Conservation (phyloP, 2,113 vertebrate species). For the Cyprinodon tularosa region DNA sequence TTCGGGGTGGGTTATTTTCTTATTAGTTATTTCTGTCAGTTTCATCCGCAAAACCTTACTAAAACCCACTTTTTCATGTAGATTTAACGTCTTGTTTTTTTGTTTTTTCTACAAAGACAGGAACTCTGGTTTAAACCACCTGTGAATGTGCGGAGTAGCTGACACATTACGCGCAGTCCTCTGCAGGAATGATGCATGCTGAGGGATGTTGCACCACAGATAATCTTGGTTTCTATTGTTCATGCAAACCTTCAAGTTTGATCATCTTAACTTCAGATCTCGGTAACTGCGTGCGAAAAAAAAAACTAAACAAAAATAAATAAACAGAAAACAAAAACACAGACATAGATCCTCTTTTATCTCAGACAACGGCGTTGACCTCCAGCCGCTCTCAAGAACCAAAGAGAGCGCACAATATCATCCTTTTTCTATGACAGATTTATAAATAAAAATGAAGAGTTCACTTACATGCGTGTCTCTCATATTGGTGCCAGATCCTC, state of each 20-base stretch:
- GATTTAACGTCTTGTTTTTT: background rate
- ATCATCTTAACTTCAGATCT: background rate
- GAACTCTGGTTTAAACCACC: slow-evolving; percentile 7
- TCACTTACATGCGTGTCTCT: slow-evolving; percentile 45
- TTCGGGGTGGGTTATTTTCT: no score
- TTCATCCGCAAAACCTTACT: background rate
- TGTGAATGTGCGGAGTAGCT: background rate
- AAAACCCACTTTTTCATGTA: background rate
- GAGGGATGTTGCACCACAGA: background rate
- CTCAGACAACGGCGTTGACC: slow-evolving; percentile 6
- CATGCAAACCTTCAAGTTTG: slow-evolving; percentile 19
- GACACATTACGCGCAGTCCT: background rate
- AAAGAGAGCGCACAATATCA: background rate
- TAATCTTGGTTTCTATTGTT: background rate
- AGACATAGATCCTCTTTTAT: background rate
- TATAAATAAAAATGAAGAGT: background rate
- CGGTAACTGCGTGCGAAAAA: background rate
- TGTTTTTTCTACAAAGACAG: background rate
- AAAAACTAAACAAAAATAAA: background rate
- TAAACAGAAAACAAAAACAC: no score
- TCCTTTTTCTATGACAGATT: background rate
- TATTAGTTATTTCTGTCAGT: background rate
- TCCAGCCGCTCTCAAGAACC: background rate
- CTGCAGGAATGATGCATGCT: slow-evolving; percentile 1
- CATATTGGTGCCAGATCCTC: background rate